Conservation (phyloP, 2,113 vertebrate genomes). For the Oreocharis arfaki region DNA sequence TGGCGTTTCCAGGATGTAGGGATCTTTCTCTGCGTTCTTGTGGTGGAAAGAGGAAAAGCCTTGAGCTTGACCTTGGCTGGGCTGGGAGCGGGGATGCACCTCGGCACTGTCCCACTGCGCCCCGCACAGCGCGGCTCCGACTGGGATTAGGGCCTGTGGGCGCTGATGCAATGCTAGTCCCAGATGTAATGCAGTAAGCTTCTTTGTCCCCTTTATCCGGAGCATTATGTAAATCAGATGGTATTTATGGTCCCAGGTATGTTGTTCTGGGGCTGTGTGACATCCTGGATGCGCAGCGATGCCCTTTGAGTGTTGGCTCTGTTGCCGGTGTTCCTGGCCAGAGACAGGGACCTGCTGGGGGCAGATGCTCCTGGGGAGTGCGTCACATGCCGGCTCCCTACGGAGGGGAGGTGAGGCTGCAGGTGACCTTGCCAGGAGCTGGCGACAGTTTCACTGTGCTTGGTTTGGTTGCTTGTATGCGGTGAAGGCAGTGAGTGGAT, state of each 20-base stretch:
- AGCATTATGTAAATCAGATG: slow-evolving; percentile 42
- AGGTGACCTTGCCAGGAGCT: background rate
- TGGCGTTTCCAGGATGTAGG: accelerated
- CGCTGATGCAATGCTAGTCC: slow-evolving; percentile 21
- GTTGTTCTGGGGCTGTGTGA: background rate
- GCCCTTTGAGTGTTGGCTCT: background rate
- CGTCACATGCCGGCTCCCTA: accelerated
- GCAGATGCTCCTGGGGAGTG: background rate
- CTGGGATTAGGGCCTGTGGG: slow-evolving; percentile 4
- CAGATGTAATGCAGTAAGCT: slow-evolving; percentile 21
- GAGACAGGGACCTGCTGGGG: background rate
- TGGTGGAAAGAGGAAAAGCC: background rate
- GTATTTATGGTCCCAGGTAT: slow-evolving; percentile 49
- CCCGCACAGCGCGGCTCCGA: accelerated
- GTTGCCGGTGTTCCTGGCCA: background rate
- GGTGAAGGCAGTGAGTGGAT: accelerated
- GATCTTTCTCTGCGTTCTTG: background rate
- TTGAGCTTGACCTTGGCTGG: background rate
- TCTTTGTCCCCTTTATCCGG: slow-evolving; percentile 44
- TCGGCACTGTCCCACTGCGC: accelerated
- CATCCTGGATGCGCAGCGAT: accelerated
- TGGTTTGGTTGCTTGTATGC: accelerated
- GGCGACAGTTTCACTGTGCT: background rate
- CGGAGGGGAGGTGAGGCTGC: background rate
- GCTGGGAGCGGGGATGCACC: background rate